phyloP scores from a whole-genome alignment of 1,140 invertebrate species.

The Hyles vespertilio region DNA sequence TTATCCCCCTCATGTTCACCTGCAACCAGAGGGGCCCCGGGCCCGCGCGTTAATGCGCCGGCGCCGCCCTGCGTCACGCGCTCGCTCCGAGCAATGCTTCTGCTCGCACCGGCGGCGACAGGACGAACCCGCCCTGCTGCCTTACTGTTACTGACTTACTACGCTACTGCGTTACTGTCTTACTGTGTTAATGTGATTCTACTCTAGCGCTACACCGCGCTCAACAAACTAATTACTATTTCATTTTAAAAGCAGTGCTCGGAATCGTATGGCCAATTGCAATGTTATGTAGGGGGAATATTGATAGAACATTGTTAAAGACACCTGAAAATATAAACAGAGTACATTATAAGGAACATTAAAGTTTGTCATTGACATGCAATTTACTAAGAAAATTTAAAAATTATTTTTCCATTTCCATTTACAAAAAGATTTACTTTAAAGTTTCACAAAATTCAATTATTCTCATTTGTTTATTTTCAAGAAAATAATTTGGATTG shows the following conservation, averaged over 20 bases:
- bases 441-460: background rate
- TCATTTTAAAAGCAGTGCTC: constrained; percentile 61
- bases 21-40: constrained; percentile 76
- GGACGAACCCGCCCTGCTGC: too few species aligned
- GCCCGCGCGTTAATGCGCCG: constrained; percentile 66
- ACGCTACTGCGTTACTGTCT: too few species aligned
- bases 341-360: constrained; percentile 16
- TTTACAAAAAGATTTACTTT: background rate
- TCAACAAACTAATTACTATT: too few species aligned
- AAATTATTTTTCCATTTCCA: too few species aligned
- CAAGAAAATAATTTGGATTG: too few species aligned
- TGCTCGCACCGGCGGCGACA: background rate
- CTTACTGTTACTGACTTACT: too few species aligned
- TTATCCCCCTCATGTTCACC: constrained; percentile 83
- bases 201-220: too few species aligned
- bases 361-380: too few species aligned
- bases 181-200: too few species aligned
- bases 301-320: constrained; percentile 39
- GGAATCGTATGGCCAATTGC: constrained; percentile 50
- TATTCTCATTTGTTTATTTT: background rate
- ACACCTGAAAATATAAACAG: constrained; percentile 65
- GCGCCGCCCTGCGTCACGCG: constrained; percentile 51
- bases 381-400: too few species aligned
- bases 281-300: constrained; percentile 42
- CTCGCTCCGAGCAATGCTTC: constrained; percentile 54